Evolutionary conservation across 2,797 vertebrate genomes (phyloP).

Genomic region (Centroberyx gerrardi): DNA sequence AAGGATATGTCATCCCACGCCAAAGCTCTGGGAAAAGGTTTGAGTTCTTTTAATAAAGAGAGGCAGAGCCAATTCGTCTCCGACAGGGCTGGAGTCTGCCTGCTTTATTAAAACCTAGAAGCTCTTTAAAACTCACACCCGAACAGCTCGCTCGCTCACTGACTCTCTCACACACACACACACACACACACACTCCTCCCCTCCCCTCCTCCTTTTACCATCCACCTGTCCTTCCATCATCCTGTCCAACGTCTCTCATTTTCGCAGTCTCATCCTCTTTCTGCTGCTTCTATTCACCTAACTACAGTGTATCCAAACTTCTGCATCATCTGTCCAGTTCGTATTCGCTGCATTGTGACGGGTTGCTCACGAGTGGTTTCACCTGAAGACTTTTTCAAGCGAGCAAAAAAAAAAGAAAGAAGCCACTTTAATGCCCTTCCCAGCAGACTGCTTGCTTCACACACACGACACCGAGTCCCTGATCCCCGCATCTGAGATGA

Average conservation of each 20-base stretch:
- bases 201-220: neutral
- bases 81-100: constrained; percentile 13
- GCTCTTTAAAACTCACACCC: constrained; percentile 28
- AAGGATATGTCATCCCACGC: constrained; percentile 47
- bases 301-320: neutral
- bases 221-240: neutral
- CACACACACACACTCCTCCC: neutral
- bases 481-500: constrained; percentile 65
- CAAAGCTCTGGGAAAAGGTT: constrained; percentile 53
- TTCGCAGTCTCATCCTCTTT: too few relatives aligned
- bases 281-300: neutral
- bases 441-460: constrained; percentile 43
- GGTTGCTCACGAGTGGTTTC: constrained; percentile 3
- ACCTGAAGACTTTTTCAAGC: constrained; percentile 12
- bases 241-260: neutral
- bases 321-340: neutral
- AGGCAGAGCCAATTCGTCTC: constrained; percentile 35
- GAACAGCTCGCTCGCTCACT: constrained; percentile 5
- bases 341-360: constrained; percentile 2
- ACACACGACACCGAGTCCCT: constrained; percentile 53
- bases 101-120: constrained; percentile 62
- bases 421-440: constrained; percentile 32
- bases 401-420: neutral
- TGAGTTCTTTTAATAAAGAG: constrained; percentile 74
- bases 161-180: neutral